phyloP scores from a whole-genome alignment of 2,888 invertebrate genomes.

The Metalampra italica region DNA sequence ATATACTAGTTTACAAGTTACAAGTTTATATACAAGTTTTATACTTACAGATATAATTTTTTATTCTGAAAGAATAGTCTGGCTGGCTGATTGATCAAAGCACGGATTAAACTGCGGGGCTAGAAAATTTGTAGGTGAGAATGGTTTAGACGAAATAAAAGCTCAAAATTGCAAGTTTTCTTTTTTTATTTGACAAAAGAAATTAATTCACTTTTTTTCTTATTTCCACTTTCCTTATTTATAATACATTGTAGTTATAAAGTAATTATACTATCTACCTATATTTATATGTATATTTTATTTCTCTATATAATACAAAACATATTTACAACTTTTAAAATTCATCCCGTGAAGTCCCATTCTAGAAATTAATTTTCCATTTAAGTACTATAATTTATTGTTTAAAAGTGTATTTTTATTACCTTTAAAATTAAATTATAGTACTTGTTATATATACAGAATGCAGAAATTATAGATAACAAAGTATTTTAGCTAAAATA shows the following conservation, averaged over 20 bases:
- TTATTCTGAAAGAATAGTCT: no score
- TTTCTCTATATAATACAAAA: conserved; percentile 73
- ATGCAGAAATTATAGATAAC: conserved; percentile 34
- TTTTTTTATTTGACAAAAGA: conserved; percentile 77
- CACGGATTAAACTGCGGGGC: no score
- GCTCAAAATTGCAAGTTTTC: conserved; percentile 50
- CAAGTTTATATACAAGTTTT: no score
- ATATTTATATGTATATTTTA: conserved; percentile 70
- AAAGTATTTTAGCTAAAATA: conserved; percentile 28
- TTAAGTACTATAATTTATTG: conserved; percentile 28
- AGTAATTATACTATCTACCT: conserved; percentile 75
- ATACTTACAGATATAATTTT: no score
- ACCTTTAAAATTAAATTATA: conserved; percentile 22
- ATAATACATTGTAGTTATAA: conserved; percentile 71
- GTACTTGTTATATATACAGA: conserved; percentile 22
- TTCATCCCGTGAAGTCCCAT: conserved; percentile 71
- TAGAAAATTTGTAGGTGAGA: no score
- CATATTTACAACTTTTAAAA: conserved; percentile 62
- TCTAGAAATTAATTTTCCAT: conserved; percentile 35
- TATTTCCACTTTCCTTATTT: conserved; percentile 70
- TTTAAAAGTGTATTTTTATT: conserved; percentile 15
- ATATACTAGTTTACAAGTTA: no score
- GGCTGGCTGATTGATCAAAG: no score
- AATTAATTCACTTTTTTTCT: conserved; percentile 71
- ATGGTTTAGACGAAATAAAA: conserved; percentile 33